Base-by-base conservation (phyloP, 2,113 vertebrate genomes). In the Chlamydotis undulata region DNA sequence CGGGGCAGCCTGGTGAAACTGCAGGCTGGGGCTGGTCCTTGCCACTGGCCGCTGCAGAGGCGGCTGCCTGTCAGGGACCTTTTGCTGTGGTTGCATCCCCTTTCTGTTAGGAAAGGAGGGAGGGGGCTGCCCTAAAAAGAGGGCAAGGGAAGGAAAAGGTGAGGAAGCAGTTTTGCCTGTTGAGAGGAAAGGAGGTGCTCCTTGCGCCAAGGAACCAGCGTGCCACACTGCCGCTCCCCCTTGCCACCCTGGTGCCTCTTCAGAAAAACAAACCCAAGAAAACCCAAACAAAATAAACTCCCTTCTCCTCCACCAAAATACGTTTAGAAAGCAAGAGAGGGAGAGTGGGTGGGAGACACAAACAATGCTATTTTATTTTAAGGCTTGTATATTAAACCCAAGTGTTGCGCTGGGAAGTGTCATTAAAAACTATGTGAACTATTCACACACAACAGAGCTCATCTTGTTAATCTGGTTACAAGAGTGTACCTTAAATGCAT, bases 221-320 rank as follows among this genome's bases (percentile, higher is more conserved):
- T 17, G 43, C 45, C 28, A 12, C 1, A 2, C 25, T 0, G 0
- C 29, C 3, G 3, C 61, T 89, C 35, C 47, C 57, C 37, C 41
- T 65, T 81, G 50, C n/a, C 79, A 90, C 47, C 16, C 22, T 0
- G 12, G 68, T 90, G 83, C 85, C 92, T 71, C 70, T 69, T 77
- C 53, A 73, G 59, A 61, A 82, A 83, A 96, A 89, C 73, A 93
- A 95, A 83, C n/a, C 28, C 47, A 26, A 67, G 76, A 89, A 93
- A 95, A 84, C 26, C 83, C 78, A 88, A 92, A 92, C 84, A 93
- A 94, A 96, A 90, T 45, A 81, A 90, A 74, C 56, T 94, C 68
- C 23, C 76, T 70, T 90, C 65, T 93, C 73, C 52, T 71, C 28
- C 53, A 92, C 41, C 47, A 76, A 87, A 89, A 86, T n/a, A 68